These are phyloP conservation scores for Atherinosoma microstoma DNA, from an alignment of 2,797 vertebrate genomes.

Conservation along the genomic window DNA sequence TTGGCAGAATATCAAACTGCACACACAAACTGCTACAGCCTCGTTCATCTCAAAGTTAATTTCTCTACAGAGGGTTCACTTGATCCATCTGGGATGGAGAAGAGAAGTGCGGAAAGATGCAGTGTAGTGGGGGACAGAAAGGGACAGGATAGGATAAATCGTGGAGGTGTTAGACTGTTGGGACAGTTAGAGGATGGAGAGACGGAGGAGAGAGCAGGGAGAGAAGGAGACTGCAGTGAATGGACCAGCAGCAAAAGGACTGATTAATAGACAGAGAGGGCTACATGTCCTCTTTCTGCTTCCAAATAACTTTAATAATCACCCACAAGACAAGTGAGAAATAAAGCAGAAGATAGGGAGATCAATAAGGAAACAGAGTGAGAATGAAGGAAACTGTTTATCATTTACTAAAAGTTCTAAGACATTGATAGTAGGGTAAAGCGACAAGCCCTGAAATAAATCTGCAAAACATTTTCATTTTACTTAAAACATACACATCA, in stretches of 20 bases:
- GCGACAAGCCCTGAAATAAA: neutral
- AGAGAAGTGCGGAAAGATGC: conserved; percentile 31
- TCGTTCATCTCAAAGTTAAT: conserved; percentile 74
- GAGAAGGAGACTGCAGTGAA: conserved; percentile 24
- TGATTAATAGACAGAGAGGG: conserved; percentile 60
- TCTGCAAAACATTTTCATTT: neutral
- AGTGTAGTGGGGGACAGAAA: conserved; percentile 37
- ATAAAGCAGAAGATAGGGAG: neutral
- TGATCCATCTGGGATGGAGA: conserved; percentile 60
- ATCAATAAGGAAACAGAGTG: neutral
- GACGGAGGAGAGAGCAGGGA: conserved; percentile 25
- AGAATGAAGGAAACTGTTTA: neutral
- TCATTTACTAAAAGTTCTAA: neutral
- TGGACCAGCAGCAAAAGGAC: conserved; percentile 56
- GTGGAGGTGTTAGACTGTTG: conserved; percentile 52
- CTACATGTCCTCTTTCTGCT: conserved; percentile 43
- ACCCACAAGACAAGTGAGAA: conserved; percentile 8
- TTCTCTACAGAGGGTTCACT: conserved; percentile 66
- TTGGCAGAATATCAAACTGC: conserved; percentile 62
- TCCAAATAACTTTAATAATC: conserved; percentile 52
- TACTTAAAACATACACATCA: neutral
- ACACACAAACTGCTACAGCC: conserved; percentile 47
- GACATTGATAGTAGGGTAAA: neutral
- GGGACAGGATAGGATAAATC: conserved; percentile 48
- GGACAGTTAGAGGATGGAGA: conserved; percentile 40